These are phyloP conservation scores for Lycia hirtaria DNA, from an alignment of 2,888 invertebrate genomes.

Conservation along the genomic window DNA sequence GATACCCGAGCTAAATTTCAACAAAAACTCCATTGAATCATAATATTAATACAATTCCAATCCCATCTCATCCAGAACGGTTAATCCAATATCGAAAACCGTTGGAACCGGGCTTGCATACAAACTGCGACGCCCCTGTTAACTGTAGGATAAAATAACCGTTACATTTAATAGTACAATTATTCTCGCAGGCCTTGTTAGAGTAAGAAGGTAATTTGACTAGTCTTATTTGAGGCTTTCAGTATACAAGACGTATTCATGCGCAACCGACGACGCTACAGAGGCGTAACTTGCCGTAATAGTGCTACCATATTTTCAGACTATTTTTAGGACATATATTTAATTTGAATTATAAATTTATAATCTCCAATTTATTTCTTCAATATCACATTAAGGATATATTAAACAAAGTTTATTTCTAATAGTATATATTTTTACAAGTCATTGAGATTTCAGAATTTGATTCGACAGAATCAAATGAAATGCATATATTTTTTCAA, in stretches of 20 bases:
- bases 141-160: slow-evolving; percentile 11
- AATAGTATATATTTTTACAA: too few relatives aligned
- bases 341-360: too few relatives aligned
- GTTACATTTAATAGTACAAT: slow-evolving; percentile 22
- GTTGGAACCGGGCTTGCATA: slow-evolving; percentile 18
- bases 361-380: too few relatives aligned
- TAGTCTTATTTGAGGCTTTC: slow-evolving; percentile 39
- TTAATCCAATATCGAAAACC: slow-evolving; percentile 10
- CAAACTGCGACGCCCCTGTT: slow-evolving; percentile 9
- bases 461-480: too few relatives aligned
- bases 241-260: slow-evolving; percentile 33
- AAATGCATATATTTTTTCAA: too few relatives aligned
- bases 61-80: not conserved
- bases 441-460: too few relatives aligned
- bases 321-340: not conserved
- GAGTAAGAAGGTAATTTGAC: slow-evolving; percentile 38
- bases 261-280: slow-evolving; percentile 23
- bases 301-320: not conserved
- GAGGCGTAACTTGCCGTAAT: slow-evolving; percentile 19
- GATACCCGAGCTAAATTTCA: not conserved
- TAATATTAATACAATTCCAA: slow-evolving; percentile 8
- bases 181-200: slow-evolving; percentile 31
- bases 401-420: too few relatives aligned
- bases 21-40: not conserved
- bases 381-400: too few relatives aligned